Evolutionary conservation across 2,113 vertebrate genomes (phyloP), one percentile per base, ranked within the genome.

Genomic region (Bagarius yarrelli): DNA sequence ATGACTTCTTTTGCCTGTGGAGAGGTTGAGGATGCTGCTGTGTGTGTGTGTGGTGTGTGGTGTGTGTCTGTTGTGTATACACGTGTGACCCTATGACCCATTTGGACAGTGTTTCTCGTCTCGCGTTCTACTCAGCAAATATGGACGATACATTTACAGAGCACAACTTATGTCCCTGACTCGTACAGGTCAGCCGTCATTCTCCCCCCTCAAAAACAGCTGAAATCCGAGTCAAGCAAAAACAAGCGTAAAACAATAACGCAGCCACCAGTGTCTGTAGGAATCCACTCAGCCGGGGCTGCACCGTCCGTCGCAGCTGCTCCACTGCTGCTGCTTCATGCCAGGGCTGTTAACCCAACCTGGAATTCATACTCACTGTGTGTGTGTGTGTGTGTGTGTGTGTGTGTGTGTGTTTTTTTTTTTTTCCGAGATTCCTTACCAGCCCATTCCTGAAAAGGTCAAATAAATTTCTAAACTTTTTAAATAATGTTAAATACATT

Each of bases 291-390:
- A 63, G 87, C 84, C 69, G 86, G 91, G 89, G 89, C 86, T 85
- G 92, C 93, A 89, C 93, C 91, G 86, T 59, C 63, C 59, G 91
- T 92, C 88, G 59, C 92, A 94, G 92, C 93, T 93, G 93, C 91
- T 85, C 25, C 75, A 63, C 77, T 64, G 60, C 80, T 79, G 36
- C 85, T 80, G 78, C 85, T 87, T 84, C 81, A 82, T 70, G 32
- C 83, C 89, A 89, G 83, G 87, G 86, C 60, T 67, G 77, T 90
- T 90, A 92, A 91, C 90, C 77, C 53, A 91, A 91, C 87, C 90
- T 89, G 89, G 67, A 56, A 78, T 91, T 89, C 83, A 88, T 32
- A 40, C 79, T 83, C 83, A 80, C 83, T 79, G 84, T 91, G 90
- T 78, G 83, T 80, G 77, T 74, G 69, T 66, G 69, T 83, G 81